These are phyloP conservation scores for Neotoma lepida DNA, from an alignment of 2,113 vertebrate genomes.

Conservation along the genomic window DNA sequence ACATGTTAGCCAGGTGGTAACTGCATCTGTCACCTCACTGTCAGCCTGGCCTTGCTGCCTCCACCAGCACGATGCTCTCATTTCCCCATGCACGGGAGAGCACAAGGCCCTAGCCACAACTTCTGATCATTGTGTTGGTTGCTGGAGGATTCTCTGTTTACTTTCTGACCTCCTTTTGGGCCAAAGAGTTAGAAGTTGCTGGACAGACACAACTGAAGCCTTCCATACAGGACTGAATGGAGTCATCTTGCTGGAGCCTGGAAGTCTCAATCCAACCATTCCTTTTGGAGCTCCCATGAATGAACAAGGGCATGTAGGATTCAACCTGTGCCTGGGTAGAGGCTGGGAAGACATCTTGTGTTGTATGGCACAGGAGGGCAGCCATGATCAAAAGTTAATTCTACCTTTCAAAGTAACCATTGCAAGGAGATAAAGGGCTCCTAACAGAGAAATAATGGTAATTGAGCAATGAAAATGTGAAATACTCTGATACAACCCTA, in stretches of 20 bases:
- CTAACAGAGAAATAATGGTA: not conserved
- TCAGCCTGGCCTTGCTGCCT: not conserved
- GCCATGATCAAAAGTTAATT: not conserved
- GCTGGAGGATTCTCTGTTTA: constrained; percentile 3
- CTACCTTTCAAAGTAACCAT: not conserved
- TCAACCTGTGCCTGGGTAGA: not conserved
- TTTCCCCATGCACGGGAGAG: not conserved
- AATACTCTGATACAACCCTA: not conserved
- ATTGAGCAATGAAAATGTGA: not conserved
- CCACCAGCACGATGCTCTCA: not conserved
- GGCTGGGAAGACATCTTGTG: not conserved
- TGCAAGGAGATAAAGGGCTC: not conserved
- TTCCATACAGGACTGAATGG: not conserved
- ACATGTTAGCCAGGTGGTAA: not conserved
- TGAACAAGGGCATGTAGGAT: not conserved
- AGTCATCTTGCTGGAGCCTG: not conserved
- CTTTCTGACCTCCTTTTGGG: not conserved
- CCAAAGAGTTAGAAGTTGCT: not conserved
- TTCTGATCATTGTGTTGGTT: not conserved
- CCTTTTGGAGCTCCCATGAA: not conserved
- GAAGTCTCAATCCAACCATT: not conserved
- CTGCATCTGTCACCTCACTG: not conserved
- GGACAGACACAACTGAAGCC: not conserved
- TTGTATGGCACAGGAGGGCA: not conserved
- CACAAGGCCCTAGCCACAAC: not conserved